These are phyloP conservation scores for Heliconius eleuchia DNA, from an alignment of 1,140 invertebrate species.

Conservation along the genomic window DNA sequence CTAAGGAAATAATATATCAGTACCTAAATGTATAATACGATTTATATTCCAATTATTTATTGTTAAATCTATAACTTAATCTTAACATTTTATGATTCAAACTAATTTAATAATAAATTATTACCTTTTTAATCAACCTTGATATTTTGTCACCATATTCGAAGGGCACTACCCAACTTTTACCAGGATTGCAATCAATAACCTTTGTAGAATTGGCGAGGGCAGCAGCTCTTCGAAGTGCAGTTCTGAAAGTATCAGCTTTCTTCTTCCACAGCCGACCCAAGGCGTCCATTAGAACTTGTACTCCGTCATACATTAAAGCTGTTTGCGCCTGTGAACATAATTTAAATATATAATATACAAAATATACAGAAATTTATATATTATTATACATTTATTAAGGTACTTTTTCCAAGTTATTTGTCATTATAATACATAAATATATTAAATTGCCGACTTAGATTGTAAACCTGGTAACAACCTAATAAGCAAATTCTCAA, in stretches of 20 bases:
- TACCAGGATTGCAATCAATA: slow-evolving; percentile 91
- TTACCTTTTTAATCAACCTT: slow-evolving; percentile 91
- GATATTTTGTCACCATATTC: slow-evolving; percentile 96
- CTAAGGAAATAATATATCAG: too few species aligned
- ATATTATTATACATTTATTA: too few species aligned
- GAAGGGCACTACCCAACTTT: slow-evolving; percentile 92
- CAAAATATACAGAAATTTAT: too few species aligned
- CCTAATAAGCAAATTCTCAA: too few species aligned
- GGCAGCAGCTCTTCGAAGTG: slow-evolving; percentile 83
- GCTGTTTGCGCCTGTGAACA: slow-evolving; percentile 90
- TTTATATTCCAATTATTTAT: too few species aligned
- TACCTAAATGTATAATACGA: too few species aligned
- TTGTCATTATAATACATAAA: too few species aligned
- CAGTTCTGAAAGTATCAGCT: slow-evolving; percentile 89
- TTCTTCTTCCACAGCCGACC: slow-evolving; percentile 92
- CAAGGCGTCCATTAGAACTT: slow-evolving; percentile 94
- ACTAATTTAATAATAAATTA: not conserved
- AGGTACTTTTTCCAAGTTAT: too few species aligned
- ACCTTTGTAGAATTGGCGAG: slow-evolving; percentile 86
- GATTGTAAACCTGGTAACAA: too few species aligned
- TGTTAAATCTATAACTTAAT: not conserved
- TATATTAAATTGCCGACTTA: too few species aligned
- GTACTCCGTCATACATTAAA: slow-evolving; percentile 96
- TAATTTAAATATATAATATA: not conserved
- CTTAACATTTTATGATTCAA: not conserved